These are phyloP conservation scores for Empidonax alnorum DNA, from an alignment of 2,113 vertebrate species.

Conservation along the genomic window DNA sequence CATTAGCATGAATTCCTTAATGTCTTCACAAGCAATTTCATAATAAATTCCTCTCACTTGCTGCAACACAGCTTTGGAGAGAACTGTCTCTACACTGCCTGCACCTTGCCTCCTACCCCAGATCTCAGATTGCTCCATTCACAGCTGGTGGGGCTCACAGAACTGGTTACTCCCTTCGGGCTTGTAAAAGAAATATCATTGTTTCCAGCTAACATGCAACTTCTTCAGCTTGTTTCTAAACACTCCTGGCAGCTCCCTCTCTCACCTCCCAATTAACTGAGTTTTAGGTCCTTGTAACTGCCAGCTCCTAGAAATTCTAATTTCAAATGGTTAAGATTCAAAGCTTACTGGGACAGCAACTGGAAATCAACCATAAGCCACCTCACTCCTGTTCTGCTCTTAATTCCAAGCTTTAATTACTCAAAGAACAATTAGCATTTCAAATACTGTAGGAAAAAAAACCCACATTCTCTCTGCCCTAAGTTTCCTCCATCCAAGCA, in stretches of 20 bases:
- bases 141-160: neutral
- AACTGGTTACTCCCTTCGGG: neutral
- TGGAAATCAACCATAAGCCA: neutral
- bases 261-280: neutral
- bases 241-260: neutral
- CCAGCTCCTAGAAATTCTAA: neutral
- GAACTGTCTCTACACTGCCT: neutral
- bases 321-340: neutral
- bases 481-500: neutral
- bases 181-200: neutral
- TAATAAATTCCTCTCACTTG: neutral
- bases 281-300: neutral
- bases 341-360: neutral
- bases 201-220: neutral
- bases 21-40: neutral
- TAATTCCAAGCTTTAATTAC: neutral
- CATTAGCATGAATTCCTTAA: neutral
- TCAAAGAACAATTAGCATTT: neutral
- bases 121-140: neutral
- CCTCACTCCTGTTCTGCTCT: neutral
- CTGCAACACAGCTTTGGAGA: neutral
- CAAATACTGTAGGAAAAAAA: neutral
- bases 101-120: neutral
- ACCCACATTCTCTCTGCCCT: neutral
- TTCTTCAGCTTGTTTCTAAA: neutral